A percentile compares a stretch with the other conserved stretches of the same genome.
phyloP scores from a whole-genome alignment of 2,888 invertebrate genomes.

The Hydriomena furcata region DNA sequence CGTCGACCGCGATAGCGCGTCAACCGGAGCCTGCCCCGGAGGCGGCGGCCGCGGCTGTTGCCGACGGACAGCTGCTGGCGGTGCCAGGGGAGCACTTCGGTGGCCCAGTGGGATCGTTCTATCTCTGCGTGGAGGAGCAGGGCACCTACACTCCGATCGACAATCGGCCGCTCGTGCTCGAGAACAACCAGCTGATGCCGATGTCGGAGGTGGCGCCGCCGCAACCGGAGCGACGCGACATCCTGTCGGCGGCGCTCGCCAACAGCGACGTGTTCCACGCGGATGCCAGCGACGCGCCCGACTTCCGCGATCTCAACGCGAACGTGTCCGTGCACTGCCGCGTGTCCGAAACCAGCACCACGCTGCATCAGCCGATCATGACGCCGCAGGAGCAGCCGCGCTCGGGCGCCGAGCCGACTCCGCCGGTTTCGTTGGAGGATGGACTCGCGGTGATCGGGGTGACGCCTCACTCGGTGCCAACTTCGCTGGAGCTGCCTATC shows the following conservation, averaged over 20 bases:
- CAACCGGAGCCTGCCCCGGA: slow-evolving; percentile 51
- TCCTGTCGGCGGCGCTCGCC: slow-evolving; percentile 89
- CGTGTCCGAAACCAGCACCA: slow-evolving; percentile 89
- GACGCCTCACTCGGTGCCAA: slow-evolving; percentile 83
- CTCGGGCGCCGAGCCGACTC: slow-evolving; percentile 62
- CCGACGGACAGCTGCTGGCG: slow-evolving; percentile 87
- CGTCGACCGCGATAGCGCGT: slow-evolving; percentile 72
- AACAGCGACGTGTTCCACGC: slow-evolving; percentile 89
- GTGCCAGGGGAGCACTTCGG: slow-evolving; percentile 89
- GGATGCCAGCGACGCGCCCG: slow-evolving; percentile 83
- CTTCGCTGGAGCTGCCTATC: slow-evolving; percentile 89
- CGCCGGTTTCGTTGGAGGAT: slow-evolving; percentile 74
- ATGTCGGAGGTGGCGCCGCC: slow-evolving; percentile 66
- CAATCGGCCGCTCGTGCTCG: slow-evolving; percentile 85
- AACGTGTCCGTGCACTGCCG: slow-evolving; percentile 82
- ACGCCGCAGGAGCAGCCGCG: slow-evolving; percentile 89
- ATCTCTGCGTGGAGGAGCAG: slow-evolving; percentile 88
- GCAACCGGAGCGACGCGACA: slow-evolving; percentile 85
- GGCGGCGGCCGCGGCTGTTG: slow-evolving; percentile 49
- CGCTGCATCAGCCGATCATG: slow-evolving; percentile 92
- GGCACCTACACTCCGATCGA: slow-evolving; percentile 88
- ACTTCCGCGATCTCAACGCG: slow-evolving; percentile 84
- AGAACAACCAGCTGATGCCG: slow-evolving; percentile 75
- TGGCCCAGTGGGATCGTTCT: slow-evolving; percentile 88
- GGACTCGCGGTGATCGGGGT: slow-evolving; percentile 85